These are phyloP conservation scores for Oncorhynchus nerka DNA, from an alignment of 2,113 vertebrate genomes.

Conservation along the genomic window DNA sequence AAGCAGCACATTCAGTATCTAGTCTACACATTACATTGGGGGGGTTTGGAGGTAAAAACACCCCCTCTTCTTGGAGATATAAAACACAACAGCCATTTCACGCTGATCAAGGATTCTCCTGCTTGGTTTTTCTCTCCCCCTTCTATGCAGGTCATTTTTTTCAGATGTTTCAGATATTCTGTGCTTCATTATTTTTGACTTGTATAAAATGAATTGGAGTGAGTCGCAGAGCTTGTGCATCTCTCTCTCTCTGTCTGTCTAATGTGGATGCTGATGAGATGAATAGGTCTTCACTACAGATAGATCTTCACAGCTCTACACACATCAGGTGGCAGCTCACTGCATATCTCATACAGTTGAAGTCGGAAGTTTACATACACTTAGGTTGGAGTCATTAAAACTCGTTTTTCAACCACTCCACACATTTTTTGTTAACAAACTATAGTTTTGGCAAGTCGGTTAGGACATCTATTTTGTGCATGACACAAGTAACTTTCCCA, in stretches of 20 bases:
- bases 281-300: conserved; percentile 38
- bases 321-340: conserved; percentile 56
- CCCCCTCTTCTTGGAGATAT: conserved; percentile 38
- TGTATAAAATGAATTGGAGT: conserved; percentile 58
- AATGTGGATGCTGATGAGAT: conserved; percentile 57
- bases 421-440: too few relatives aligned
- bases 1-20: conserved; percentile 35
- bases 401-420: too few relatives aligned
- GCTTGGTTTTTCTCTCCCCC: conserved; percentile 37
- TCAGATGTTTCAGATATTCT: conserved; percentile 38
- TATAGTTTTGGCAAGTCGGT: too few relatives aligned
- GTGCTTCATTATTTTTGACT: conserved; percentile 66
- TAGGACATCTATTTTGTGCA: too few relatives aligned
- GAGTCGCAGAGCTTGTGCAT: conserved; percentile 52
- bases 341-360: conserved; percentile 29
- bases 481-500: too few relatives aligned
- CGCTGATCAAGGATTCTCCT: conserved; percentile 57
- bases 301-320: conserved; percentile 6
- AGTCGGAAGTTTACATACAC: too few relatives aligned
- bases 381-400: too few relatives aligned
- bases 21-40: conserved; percentile 32
- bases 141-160: conserved; percentile 39
- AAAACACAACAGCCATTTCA: conserved; percentile 65
- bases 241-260: conserved; percentile 48
- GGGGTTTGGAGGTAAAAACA: neutral